These are phyloP conservation scores for Stomorhina lunata DNA, from an alignment of 2,888 invertebrate species.

Conservation along the genomic window DNA sequence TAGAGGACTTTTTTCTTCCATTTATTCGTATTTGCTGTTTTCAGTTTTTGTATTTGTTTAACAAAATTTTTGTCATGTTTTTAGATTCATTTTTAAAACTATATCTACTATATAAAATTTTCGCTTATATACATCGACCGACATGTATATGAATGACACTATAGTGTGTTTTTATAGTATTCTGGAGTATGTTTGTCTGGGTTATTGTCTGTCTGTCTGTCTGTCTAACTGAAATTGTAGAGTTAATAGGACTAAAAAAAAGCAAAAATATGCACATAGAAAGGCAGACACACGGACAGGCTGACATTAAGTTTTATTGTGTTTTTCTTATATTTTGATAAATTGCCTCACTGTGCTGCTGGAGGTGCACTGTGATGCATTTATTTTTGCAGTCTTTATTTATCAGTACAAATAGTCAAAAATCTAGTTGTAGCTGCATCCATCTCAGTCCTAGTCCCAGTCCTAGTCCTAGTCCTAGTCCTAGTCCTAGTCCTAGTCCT, in stretches of 20 bases:
- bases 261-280: not conserved
- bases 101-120: too few species aligned
- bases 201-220: too few species aligned
- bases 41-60: constrained; percentile 17
- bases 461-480: too few species aligned
- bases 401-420: too few species aligned
- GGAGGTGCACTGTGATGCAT: not conserved
- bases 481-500: too few species aligned
- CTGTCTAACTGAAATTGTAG: constrained; percentile 10
- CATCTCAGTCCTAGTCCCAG: too few species aligned
- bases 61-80: constrained; percentile 21
- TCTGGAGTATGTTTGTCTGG: not conserved
- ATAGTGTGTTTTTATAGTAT: not conserved
- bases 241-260: constrained; percentile 55
- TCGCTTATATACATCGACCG: too few species aligned
- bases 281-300: not conserved
- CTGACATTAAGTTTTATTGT: constrained; percentile 12
- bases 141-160: too few species aligned
- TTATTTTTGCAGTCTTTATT: not conserved
- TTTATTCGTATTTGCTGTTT: constrained; percentile 23
- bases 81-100: constrained; percentile 22
- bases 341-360: constrained; percentile 14
- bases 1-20: not conserved
- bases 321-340: not conserved
- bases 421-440: too few species aligned